A percentile compares a stretch with the other conserved stretches of the same genome.
Conservation (phyloP, 2,797 vertebrate species). For the Saxicola maurus region DNA sequence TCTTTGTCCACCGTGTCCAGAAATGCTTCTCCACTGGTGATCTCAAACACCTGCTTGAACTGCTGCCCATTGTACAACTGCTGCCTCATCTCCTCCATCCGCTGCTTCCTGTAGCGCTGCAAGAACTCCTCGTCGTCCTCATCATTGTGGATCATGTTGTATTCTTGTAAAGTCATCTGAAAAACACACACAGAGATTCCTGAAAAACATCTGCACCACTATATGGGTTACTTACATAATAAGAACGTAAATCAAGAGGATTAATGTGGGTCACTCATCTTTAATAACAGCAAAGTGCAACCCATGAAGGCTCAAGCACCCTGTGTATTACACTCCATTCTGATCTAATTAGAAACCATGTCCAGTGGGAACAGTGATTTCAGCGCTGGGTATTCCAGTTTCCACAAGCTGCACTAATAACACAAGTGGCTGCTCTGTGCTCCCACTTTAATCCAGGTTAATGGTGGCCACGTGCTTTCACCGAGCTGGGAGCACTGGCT, state of each 20-base stretch:
- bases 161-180: slow-evolving; percentile 89
- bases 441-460: slow-evolving; percentile 24
- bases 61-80: slow-evolving; percentile 86
- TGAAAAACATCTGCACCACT: not conserved
- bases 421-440: not conserved
- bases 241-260: not conserved
- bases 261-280: slow-evolving; percentile 14
- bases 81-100: slow-evolving; percentile 92
- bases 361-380: not conserved
- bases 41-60: slow-evolving; percentile 87
- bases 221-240: not conserved
- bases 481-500: rapidly evolving
- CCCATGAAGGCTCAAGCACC: not conserved
- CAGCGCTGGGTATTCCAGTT: not conserved
- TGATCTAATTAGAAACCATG: not conserved
- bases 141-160: slow-evolving; percentile 80
- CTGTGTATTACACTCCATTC: not conserved
- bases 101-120: slow-evolving; percentile 91
- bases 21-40: slow-evolving; percentile 87
- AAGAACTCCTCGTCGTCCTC: slow-evolving; percentile 91
- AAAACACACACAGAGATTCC: not conserved
- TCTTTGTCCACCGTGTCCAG: slow-evolving; percentile 90
- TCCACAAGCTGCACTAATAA: not conserved
- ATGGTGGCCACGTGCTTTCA: not conserved
- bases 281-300: not conserved